A percentile compares a stretch with the other conserved stretches of the same genome.
phyloP scores from a whole-genome alignment of 2,888 invertebrate species.

The Xanthorhoe designata region DNA sequence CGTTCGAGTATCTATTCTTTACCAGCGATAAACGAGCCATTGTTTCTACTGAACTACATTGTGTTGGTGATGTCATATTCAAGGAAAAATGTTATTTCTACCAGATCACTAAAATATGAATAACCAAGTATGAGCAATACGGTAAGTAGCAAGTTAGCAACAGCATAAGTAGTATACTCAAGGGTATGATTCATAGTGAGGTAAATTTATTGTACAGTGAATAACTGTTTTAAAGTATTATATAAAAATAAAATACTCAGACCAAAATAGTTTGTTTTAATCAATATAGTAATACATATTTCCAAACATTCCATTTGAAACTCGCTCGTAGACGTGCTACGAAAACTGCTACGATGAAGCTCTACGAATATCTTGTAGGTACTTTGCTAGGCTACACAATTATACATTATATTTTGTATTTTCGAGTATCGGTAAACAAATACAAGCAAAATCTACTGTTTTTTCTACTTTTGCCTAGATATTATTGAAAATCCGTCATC shows the following conservation, averaged over 20 bases:
- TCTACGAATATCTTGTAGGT: conserved; percentile 13
- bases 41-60: conserved; percentile 55
- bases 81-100: conserved; percentile 54
- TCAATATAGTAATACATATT: neutral
- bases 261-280: neutral
- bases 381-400: neutral
- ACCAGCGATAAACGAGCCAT: conserved; percentile 41
- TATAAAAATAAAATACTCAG: neutral
- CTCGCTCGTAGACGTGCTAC: conserved; percentile 26
- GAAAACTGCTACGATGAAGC: conserved; percentile 20
- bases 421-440: neutral
- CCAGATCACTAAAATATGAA: conserved; percentile 39
- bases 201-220: neutral
- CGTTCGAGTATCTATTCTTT: conserved; percentile 55
- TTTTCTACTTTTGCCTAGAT: too few relatives aligned
- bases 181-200: conserved; percentile 1
- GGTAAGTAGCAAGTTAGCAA: conserved; percentile 19
- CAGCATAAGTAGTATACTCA: neutral
- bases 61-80: conserved; percentile 54
- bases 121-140: conserved; percentile 36
- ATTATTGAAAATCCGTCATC: too few relatives aligned
- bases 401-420: neutral
- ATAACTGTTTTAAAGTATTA: neutral
- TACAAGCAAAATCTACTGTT: too few relatives aligned
- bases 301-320: neutral